Base-by-base conservation (phyloP, 2,888 invertebrate genomes). In the Meghimatium bilineatum region DNA sequence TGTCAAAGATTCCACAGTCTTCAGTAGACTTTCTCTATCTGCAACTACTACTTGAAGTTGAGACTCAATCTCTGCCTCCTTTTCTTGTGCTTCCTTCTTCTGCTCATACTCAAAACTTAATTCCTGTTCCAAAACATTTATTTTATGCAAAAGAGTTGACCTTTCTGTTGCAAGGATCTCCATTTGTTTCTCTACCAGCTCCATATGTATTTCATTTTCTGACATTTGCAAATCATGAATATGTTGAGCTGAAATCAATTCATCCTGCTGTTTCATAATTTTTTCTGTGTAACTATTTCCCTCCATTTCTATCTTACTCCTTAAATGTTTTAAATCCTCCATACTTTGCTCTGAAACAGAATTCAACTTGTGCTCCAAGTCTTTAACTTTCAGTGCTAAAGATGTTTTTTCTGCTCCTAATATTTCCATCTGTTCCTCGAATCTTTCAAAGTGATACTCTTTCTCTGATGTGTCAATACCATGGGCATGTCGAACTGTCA, bases 21-120 rank as follows among this genome's bases (percentile, higher is more conserved):
- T 76, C 36, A 79, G 34, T 10, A 84, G 75, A 38, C 72, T 78
- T 52, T 85, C 80, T 29, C 80, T 80, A 29, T 87, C 87, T 29
- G 72, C 81, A 75, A 80, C 49, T n/a, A 77, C 63, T 26, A 76
- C 56, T 20, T 83, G 80, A 38, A 84, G 69, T 38, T 81, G 69
- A 34, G 60, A 36, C 20, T 77, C 63, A 60, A 66, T 63, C 17
- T 78, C 78, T 32, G 44, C 38, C 44, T 49, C 52, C 32, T 20
- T 52, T 49, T 74, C 49, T 29, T 74, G 36, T 23, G 6, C 29
- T 29, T 74, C 29, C 29, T 44, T 49, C 23, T 26, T 74, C 29
- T 49, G 49, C 49, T 49, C 49, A 49, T 29, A 17, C 14, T 74
- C 49, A 74, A 29, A 44, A 49, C 29, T 44, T 20, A 74, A 49